These are phyloP conservation scores for Burhinus bistriatus DNA, from an alignment of 2,113 vertebrate genomes.

Conservation along the genomic window DNA sequence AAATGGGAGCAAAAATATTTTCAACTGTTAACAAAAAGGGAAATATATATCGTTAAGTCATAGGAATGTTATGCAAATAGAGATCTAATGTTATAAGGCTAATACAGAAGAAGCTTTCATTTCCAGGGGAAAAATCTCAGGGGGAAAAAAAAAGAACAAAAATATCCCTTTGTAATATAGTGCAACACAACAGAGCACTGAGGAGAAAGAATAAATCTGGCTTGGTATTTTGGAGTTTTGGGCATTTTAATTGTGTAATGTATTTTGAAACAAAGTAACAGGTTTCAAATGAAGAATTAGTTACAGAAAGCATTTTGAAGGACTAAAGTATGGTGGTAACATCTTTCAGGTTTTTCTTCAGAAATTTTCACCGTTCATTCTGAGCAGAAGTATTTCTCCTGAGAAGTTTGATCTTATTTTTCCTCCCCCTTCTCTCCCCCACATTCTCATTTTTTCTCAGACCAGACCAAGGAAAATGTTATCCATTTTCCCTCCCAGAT, in stretches of 20 bases:
- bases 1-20: not conserved
- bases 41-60: not conserved
- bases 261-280: not conserved
- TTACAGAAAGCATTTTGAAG: not conserved
- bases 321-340: not conserved
- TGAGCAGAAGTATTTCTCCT: not conserved
- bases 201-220: not conserved
- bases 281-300: not conserved
- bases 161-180: not conserved
- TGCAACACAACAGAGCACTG: not conserved
- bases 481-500: slow-evolving; percentile 28
- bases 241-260: not conserved
- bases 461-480: not conserved
- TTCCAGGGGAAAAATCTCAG: not conserved
- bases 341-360: not conserved
- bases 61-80: not conserved
- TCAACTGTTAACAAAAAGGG: not conserved
- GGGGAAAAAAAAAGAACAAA: not conserved
- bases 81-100: not conserved
- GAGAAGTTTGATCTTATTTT: slow-evolving; percentile 3
- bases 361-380: not conserved
- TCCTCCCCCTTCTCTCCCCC: not conserved
- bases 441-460: slow-evolving; percentile 1
- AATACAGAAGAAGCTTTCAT: not conserved
- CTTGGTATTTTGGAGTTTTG: not conserved